Conservation (phyloP, 2,797 vertebrate species). For the Scyliorhinus canicula region DNA sequence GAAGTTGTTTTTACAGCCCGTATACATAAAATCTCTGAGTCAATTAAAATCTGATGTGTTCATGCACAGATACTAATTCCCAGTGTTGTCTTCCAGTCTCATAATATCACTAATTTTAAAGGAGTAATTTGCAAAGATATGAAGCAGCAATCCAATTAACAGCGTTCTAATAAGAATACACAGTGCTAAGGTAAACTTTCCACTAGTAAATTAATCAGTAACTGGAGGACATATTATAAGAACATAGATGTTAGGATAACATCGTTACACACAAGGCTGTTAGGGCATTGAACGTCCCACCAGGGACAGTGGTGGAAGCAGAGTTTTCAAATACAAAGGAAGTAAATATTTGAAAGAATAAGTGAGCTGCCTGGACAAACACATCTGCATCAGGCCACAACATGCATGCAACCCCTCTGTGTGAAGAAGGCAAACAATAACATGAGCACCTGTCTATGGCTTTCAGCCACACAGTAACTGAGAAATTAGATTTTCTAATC, state of each 20-base stretch:
- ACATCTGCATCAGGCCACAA: too few relatives aligned
- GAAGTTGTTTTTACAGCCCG: background rate
- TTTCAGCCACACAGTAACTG: too few relatives aligned
- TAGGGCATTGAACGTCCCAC: background rate
- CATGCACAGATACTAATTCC: background rate
- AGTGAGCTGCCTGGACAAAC: too few relatives aligned
- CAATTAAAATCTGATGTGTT: background rate
- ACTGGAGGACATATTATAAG: background rate
- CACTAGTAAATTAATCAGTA: background rate
- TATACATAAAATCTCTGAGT: background rate
- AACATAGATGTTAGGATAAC: background rate
- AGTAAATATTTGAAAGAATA: background rate
- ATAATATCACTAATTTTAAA: background rate
- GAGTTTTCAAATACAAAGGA: background rate
- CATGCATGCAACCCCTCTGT: too few relatives aligned
- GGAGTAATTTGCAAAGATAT: background rate
- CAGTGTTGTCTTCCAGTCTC: background rate
- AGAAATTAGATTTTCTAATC: too few relatives aligned
- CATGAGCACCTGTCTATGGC: too few relatives aligned
- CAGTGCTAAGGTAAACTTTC: background rate
- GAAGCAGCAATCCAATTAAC: background rate
- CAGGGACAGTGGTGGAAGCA: background rate
- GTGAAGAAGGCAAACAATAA: too few relatives aligned
- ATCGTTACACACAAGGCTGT: background rate
- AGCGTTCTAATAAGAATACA: background rate